Evolutionary conservation across 1,140 invertebrate species (phyloP), one percentile per base, ranked within the genome.

Genomic region (Heliothis subflexa): DNA sequence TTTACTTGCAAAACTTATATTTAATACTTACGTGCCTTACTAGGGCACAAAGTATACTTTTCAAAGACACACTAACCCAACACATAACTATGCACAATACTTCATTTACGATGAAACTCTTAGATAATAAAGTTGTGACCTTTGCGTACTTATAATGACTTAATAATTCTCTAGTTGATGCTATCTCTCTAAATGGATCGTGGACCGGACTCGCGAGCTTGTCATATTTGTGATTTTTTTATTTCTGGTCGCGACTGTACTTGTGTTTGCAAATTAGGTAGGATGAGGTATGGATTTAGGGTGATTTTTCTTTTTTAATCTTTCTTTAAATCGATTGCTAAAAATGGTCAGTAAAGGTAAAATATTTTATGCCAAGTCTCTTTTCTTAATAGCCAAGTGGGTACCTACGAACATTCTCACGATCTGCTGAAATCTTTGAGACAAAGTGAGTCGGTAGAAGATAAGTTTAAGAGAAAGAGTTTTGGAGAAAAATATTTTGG

Each of bases 91-190:
- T 16, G 57, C 50, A 75, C 59, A 75, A 64, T 64, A 59, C 59
- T 75, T 75, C 73, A 52, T 75, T 75, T 75, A 75, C 45, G 73
- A 75, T 75, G 47, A 18, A 64, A 75, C 59, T 16, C 59, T 50
- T 45, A 75, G 73, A 75, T 75, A 75, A 64, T 75, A 25, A 70
- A 52, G 54, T 45, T 61, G 59, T 57, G 80, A 81, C 77, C 80
- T 81, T 76, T 81, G 59, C 77, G 57, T 70, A 59, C 66, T 78
- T 78, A 71, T 78, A 81, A 81, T 81, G 77, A 78, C 80, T 78
- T 75, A 75, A 75, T 81, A 78, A 81, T 81, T 78, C 77, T 78
- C 50, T 72, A 61, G 71, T 66, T 52, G 80, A 81, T 81, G 70
- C n/a, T 81, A 81, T 81, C 80, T 57, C 13, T 61, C 47, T 78